Evolutionary conservation across 1,140 invertebrate species (phyloP).

Genomic region (Leptopilina boulardi): DNA sequence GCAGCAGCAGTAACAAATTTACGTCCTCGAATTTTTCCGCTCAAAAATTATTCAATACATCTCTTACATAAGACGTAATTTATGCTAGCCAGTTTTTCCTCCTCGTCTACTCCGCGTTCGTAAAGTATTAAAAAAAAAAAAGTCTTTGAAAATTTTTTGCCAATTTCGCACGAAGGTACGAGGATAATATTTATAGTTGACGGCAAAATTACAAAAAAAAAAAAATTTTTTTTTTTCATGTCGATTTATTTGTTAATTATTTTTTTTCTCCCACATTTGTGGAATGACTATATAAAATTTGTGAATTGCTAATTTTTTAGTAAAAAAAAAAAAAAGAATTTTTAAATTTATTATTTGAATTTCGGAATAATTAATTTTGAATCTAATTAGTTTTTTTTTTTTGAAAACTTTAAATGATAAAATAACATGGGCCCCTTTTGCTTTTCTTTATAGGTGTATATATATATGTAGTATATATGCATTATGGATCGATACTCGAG

Average conservation of each 20-base stretch:
- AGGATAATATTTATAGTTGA: too few species aligned
- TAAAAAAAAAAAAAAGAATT: too few species aligned
- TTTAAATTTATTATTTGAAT: too few species aligned
- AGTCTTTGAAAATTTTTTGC: neutral
- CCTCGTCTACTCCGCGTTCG: neutral
- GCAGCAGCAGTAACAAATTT: conserved; percentile 24
- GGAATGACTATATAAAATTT: too few species aligned
- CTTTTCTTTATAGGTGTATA: too few species aligned
- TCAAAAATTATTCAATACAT: conserved; percentile 27
- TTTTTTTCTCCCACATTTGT: too few species aligned
- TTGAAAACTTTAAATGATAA: neutral
- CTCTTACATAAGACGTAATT: conserved; percentile 28
- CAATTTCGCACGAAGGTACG: neutral
- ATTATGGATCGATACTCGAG: conserved; percentile 9
- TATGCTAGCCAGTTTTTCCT: conserved; percentile 15
- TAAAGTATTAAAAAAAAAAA: neutral
- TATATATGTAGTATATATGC: too few species aligned
- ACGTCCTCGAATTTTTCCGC: conserved; percentile 23
- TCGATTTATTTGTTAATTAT: neutral
- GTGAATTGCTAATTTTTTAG: too few species aligned
- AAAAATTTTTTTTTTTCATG: neutral
- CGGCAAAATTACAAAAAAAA: neutral
- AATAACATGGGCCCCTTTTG: neutral
- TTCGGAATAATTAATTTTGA: too few species aligned
- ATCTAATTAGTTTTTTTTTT: too few species aligned